Evolutionary conservation across 2,113 vertebrate genomes (phyloP), one percentile per base, ranked within the genome.

Genomic region (Hepsetus odoe): DNA sequence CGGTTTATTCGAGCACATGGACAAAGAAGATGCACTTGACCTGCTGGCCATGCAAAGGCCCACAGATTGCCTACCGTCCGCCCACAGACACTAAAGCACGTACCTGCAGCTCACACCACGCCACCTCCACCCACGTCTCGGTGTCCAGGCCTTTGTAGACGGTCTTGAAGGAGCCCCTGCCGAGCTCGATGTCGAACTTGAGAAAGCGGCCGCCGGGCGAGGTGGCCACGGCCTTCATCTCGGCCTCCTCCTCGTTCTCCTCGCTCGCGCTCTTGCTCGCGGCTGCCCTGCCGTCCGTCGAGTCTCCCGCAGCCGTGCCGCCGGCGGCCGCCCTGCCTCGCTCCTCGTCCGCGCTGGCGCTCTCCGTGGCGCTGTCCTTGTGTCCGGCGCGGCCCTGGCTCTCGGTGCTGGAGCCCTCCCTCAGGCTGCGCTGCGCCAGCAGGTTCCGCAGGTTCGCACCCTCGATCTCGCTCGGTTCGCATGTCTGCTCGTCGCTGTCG

Each of bases 41-140:
- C n/a, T n/a, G n/a, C n/a, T n/a, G n/a, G n/a, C n/a, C 40, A 42
- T 49, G 18, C 4, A 20, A 49, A 20, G 16, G 46, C 46, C 13
- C 42, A 49, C 46, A 14, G 5, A 20, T 5, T 0, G 16, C 46
- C 13, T 2, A 12, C 35, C 6, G 44, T 10, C 18, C 2, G 13
- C 32, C 9, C 26, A 1, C 11, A 8, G 3, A 13, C 44, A 8
- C 7, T 53, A 6, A n/a, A 1, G 3, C 75, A 64, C 94, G 91
- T 93, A 99, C 98, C 97, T 99, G 98, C 28, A 99, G 95, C 79
- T 99, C 98, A 80, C 98, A 99, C 98, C 98, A 99, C 0, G 97
- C 98, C 13, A 99, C 98, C 74, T 99, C 97, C 62, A 98, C 96
- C 98, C 97, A 99, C 24, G 97, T 99, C 76, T 99, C 98, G 0